Conservation (phyloP, 64 coral and sea anemone species). For the Actinia equina region DNA sequence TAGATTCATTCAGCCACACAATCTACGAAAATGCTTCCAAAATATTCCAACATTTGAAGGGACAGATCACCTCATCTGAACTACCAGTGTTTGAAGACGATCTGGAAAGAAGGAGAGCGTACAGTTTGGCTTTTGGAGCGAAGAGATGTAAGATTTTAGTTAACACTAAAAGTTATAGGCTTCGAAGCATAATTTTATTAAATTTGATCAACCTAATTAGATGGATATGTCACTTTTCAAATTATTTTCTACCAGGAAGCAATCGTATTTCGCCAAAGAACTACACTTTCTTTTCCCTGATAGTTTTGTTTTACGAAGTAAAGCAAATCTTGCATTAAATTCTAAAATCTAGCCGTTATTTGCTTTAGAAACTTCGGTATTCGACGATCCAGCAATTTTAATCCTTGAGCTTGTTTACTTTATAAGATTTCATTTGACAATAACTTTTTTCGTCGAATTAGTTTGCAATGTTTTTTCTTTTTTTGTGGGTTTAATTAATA, state of each 20-base stretch:
- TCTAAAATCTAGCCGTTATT: neutral
- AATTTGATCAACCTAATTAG: neutral
- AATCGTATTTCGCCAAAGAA: neutral
- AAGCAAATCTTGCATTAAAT: neutral
- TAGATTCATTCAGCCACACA: conserved; percentile 64
- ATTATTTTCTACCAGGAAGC: neutral
- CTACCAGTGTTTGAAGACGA: conserved; percentile 92
- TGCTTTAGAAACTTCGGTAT: conserved; percentile 4
- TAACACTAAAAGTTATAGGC: too few relatives aligned
- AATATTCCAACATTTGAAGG: conserved; percentile 90
- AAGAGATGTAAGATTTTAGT: conserved; percentile 84
- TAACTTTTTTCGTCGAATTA: neutral
- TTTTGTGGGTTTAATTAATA: neutral
- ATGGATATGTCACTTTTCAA: neutral
- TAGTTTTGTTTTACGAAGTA: neutral
- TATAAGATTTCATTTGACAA: neutral
- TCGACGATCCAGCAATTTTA: neutral
- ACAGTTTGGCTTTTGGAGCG: conserved; percentile 96
- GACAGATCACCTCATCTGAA: conserved; percentile 56
- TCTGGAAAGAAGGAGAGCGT: conserved; percentile 79
- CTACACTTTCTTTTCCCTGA: neutral
- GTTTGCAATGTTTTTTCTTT: neutral
- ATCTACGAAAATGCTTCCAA: conserved; percentile 90
- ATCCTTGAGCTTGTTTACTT: neutral
- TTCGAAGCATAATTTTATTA: neutral